These are phyloP conservation scores for Cassiopea andromeda DNA, from an alignment of 30 jellyfish, hydroid and myxozoan species.

Conservation along the genomic window DNA sequence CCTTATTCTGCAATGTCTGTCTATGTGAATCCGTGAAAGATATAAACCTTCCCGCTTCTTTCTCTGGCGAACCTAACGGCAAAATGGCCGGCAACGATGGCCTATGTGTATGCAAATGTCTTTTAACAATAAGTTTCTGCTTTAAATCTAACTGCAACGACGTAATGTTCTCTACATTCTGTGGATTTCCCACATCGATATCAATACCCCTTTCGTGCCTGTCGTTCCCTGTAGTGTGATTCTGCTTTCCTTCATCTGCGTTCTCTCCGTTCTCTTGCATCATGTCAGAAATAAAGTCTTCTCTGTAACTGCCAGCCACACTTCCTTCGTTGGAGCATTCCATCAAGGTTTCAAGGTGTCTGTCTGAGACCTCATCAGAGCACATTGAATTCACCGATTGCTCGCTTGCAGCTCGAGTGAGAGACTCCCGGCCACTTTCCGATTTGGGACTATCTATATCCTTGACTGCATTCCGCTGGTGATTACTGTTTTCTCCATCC, in stretches of 20 bases:
- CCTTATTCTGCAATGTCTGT: slow-evolving; percentile 3
- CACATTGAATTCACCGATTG: slow-evolving; percentile 70
- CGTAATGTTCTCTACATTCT: background rate
- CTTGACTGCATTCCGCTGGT: background rate
- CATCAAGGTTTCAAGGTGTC: slow-evolving; percentile 59
- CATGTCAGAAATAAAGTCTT: slow-evolving; percentile 5
- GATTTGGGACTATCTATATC: slow-evolving; percentile 19
- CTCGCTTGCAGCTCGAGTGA: slow-evolving; percentile 56
- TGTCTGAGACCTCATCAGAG: slow-evolving; percentile 63
- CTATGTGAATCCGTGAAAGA: slow-evolving; percentile 38
- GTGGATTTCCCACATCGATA: slow-evolving; percentile 21
- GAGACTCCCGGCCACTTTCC: slow-evolving; percentile 2
- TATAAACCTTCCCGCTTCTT: slow-evolving; percentile 52
- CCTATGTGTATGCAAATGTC: slow-evolving; percentile 52
- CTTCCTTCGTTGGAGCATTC: slow-evolving; percentile 52
- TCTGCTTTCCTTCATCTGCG: background rate
- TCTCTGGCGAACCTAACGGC: slow-evolving; percentile 41
- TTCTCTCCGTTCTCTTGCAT: slow-evolving; percentile 14
- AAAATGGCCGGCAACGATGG: slow-evolving; percentile 60
- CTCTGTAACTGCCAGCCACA: slow-evolving; percentile 35
- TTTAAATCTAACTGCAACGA: slow-evolving; percentile 50
- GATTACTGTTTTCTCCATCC: background rate
- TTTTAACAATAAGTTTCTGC: slow-evolving; percentile 41
- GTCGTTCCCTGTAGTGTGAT: background rate
- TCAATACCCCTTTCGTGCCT: slow-evolving; percentile 63